These are phyloP conservation scores for Euphonia xanthogaster DNA, from an alignment of 2,797 vertebrate species.

Conservation along the genomic window DNA sequence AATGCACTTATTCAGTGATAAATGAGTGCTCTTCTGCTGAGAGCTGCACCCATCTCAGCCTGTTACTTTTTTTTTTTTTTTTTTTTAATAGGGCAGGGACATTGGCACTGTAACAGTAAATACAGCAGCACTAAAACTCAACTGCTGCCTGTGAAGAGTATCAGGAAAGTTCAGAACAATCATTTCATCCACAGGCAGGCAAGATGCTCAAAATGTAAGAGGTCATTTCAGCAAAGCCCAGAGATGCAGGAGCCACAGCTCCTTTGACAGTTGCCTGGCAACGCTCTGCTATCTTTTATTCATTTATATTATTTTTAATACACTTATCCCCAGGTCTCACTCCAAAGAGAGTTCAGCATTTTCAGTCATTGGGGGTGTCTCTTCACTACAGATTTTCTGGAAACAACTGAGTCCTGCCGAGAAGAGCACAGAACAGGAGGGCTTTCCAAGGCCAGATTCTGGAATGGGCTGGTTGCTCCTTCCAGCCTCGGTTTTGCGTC, in stretches of 20 bases:
- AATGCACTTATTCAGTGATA: not conserved
- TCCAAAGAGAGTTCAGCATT: not conserved
- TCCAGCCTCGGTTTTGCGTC: not conserved
- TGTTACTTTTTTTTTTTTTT: not conserved
- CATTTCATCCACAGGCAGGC: not conserved
- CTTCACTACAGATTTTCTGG: not conserved
- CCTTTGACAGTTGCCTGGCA: conserved; percentile 18
- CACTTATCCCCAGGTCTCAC: not conserved
- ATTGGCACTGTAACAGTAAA: not conserved
- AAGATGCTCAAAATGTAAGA: not conserved
- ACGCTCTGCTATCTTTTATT: not conserved
- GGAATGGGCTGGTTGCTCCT: not conserved
- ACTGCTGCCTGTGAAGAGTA: not conserved
- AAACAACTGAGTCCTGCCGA: not conserved
- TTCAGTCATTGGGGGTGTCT: not conserved
- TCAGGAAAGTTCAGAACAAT: not conserved
- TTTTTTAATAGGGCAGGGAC: not conserved
- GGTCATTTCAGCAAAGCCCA: conserved; percentile 7
- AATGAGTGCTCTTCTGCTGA: not conserved
- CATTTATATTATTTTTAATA: not conserved
- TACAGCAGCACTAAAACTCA: not conserved
- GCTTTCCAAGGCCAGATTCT: not conserved
- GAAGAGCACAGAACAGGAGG: not conserved
- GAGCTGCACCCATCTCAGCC: not conserved
- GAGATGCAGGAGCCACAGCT: not conserved